phyloP scores from a whole-genome alignment of 2,113 vertebrate genomes.

The Rhombomys opimus region DNA sequence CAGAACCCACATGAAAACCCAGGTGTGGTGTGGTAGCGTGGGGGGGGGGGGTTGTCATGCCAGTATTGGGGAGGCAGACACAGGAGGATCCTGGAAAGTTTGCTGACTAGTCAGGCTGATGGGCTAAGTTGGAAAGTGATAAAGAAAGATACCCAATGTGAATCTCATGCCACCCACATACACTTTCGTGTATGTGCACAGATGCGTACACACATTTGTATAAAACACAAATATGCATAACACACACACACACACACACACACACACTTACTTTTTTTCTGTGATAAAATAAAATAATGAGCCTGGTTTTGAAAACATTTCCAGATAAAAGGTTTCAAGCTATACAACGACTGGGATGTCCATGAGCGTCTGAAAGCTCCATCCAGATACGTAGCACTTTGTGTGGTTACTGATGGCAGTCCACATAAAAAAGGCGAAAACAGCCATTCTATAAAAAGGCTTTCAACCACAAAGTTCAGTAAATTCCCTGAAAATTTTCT shows the following conservation, averaged over 20 bases:
- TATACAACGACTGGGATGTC: background rate
- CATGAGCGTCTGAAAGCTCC: background rate
- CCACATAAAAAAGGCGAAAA: background rate
- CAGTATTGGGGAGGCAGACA: background rate
- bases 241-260: background rate
- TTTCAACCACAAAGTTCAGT: background rate
- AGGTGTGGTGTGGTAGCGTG: no score
- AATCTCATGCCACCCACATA: background rate
- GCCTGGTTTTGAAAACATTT: conserved; percentile 27
- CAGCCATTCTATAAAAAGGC: background rate
- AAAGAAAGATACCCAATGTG: background rate
- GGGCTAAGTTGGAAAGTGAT: background rate
- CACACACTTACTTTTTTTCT: background rate
- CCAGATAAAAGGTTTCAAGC: background rate
- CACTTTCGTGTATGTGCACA: background rate
- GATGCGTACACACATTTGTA: no score
- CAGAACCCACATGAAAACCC: background rate
- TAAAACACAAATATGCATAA: background rate
- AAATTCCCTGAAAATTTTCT: background rate
- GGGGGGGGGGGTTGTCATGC: background rate
- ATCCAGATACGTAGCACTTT: background rate
- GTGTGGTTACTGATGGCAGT: conserved; percentile 4
- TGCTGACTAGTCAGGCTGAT: no score
- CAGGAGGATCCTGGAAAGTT: background rate
- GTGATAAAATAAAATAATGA: background rate